Evolutionary conservation across 2,113 vertebrate species (phyloP), one percentile per base, ranked within the genome.

Genomic region (Rhinolophus sinicus): DNA sequence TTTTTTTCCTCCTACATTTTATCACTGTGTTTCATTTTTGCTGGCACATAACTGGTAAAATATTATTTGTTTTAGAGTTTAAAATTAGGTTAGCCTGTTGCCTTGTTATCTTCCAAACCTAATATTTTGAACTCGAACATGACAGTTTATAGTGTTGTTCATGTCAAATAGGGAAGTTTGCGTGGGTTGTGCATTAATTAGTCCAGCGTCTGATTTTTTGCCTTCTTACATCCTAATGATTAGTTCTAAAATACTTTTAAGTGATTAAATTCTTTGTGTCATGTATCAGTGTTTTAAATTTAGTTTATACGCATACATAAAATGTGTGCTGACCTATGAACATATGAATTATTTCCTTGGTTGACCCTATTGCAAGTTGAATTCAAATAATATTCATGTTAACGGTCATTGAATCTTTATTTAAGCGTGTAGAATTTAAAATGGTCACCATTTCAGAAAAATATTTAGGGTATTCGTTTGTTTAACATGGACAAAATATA

Each of bases 21-120:
- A 38, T 54, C 10, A 89, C 38, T 77, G 10, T 50, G 14, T 72
- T 93, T 80, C 89, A 85, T 50, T 88, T 90, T 92, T n/a, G 16
- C 56, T 94, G 47, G 16, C 26, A 90, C 5, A 14, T 94, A 92
- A 56, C 44, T 92, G 33, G 18, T 84, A 90, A 94, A 54, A 40
- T 73, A 76, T 67, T 12, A 84, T 62, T 92, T 92, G 26, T 78
- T 91, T 73, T 67, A 95, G 38, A 58, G 30, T 82, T 95, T 96
- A 73, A 58, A 78, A 33, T 72, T 76, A 73, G 60, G 58, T 78
- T 73, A 76, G 9, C 50, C 38, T 83, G 2, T 75, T 96, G 67
- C 62, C n/a, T 12, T 10, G 47, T 93, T 90, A 9, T 14, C 33
- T 93, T 91, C 38, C 8, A 81, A 24, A 56, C 78, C 9, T 60